phyloP scores from a whole-genome alignment of 2,888 invertebrate species.

The Mesorhabditis spiculigera region DNA sequence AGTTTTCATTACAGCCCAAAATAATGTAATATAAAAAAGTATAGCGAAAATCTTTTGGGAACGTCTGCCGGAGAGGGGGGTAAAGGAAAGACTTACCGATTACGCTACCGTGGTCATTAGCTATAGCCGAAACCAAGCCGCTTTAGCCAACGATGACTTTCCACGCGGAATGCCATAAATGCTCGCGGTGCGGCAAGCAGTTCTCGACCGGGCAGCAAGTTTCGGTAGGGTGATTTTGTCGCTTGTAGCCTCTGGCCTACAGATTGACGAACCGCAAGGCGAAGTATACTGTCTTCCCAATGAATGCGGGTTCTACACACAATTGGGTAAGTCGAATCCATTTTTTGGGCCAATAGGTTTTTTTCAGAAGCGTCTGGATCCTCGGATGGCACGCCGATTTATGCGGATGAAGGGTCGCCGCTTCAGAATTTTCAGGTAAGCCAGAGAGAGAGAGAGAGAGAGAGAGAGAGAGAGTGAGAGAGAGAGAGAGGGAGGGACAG shows the following conservation, averaged over 20 bases:
- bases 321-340: background rate
- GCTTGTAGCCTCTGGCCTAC: background rate
- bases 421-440: background rate
- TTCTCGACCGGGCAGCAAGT: constrained; percentile 54
- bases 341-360: background rate
- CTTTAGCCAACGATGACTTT: constrained; percentile 42
- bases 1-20: too few species aligned
- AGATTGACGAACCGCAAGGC: background rate
- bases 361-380: background rate
- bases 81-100: too few species aligned
- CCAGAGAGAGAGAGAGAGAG: too few species aligned
- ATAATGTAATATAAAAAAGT: too few species aligned
- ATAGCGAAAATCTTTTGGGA: too few species aligned
- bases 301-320: constrained; percentile 3
- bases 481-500: too few species aligned
- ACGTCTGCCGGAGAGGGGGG: too few species aligned
- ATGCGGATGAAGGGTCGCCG: background rate
- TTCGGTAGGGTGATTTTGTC: constrained; percentile 26
- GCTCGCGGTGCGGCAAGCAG: constrained; percentile 44
- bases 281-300: background rate
- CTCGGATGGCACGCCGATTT: background rate
- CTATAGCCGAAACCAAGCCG: background rate
- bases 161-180: constrained; percentile 54
- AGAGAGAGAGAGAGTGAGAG: too few species aligned
- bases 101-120: too few species aligned